Percentiles rank a stretch among this genome's conserved stretches.
phyloP scores from a whole-genome alignment of 2,888 invertebrate genomes.

The Endotricha flammealis region DNA sequence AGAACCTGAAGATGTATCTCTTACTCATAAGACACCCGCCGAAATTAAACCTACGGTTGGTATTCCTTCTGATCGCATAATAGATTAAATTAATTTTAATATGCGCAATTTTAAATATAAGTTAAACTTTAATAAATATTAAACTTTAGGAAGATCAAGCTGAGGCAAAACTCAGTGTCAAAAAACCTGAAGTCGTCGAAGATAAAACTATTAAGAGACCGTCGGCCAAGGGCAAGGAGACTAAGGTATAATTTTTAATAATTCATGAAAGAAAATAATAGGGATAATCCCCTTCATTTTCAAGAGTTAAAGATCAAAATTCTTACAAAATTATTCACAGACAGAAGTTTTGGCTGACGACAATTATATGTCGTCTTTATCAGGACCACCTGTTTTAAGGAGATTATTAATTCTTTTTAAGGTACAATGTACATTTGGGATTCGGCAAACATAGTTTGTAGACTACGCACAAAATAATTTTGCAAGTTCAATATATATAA shows the following conservation, averaged over 20 bases:
- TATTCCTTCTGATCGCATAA: no score
- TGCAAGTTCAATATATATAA: not conserved
- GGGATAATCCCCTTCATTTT: not conserved
- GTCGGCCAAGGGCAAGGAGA: conserved; percentile 47
- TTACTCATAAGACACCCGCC: conserved; percentile 71
- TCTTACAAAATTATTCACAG: conserved; percentile 43
- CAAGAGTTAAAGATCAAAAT: conserved; percentile 2
- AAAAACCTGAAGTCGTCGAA: conserved; percentile 69
- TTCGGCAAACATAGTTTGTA: conserved; percentile 17
- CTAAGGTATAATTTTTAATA: conserved; percentile 42
- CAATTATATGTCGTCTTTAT: conserved; percentile 33
- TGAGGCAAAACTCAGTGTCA: conserved; percentile 67
- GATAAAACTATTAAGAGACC: conserved; percentile 67
- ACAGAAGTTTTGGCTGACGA: conserved; percentile 36
- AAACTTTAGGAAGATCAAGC: conserved; percentile 58
- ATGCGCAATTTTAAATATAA: not conserved
- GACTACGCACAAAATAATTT: conserved; percentile 4
- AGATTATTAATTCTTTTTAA: conserved; percentile 53
- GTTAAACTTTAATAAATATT: conserved; percentile 10
- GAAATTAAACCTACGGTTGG: conserved; percentile 68
- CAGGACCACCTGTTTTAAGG: conserved; percentile 39
- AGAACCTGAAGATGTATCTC: conserved; percentile 66
- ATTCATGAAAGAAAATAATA: conserved; percentile 4
- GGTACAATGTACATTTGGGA: conserved; percentile 44
- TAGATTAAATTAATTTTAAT: no score